Conservation (phyloP, 30 jellyfish, hydroid and myxozoan species). For the Sanderia malayensis region DNA sequence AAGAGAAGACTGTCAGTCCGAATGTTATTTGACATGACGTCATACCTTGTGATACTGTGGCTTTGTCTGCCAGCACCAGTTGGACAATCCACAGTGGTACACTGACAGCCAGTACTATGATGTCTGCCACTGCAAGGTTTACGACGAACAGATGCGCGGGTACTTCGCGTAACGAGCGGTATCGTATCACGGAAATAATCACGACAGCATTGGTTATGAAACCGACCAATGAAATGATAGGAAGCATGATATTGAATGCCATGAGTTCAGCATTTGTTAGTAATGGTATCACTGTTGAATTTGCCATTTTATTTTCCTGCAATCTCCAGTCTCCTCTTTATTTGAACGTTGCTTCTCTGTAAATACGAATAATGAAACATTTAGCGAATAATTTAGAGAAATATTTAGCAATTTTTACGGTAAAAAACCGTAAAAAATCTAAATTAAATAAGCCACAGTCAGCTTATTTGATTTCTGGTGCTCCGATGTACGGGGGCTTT, state of each 20-base stretch:
- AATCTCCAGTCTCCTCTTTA: too few relatives aligned
- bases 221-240: constrained; percentile 75
- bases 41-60: constrained; percentile 28
- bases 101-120: constrained; percentile 65
- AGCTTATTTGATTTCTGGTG: too few relatives aligned
- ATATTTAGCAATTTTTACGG: too few relatives aligned
- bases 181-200: constrained; percentile 52
- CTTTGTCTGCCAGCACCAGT: constrained; percentile 49
- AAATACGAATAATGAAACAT: too few relatives aligned
- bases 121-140: constrained; percentile 78
- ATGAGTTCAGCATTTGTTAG: constrained; percentile 50
- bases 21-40: constrained; percentile 74
- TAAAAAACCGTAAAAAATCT: too few relatives aligned
- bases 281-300: constrained; percentile 15
- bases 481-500: too few relatives aligned
- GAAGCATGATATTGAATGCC: constrained; percentile 60
- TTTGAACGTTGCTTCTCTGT: too few relatives aligned
- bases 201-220: constrained; percentile 64
- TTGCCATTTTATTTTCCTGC: too few relatives aligned
- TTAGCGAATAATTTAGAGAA: too few relatives aligned
- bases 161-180: constrained; percentile 62
- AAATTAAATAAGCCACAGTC: too few relatives aligned
- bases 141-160: constrained; percentile 70
- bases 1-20: constrained; percentile 65
- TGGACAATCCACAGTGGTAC: constrained; percentile 78